phyloP scores from a whole-genome alignment of 2,113 vertebrate species.

The Prionailurus bengalensis region DNA sequence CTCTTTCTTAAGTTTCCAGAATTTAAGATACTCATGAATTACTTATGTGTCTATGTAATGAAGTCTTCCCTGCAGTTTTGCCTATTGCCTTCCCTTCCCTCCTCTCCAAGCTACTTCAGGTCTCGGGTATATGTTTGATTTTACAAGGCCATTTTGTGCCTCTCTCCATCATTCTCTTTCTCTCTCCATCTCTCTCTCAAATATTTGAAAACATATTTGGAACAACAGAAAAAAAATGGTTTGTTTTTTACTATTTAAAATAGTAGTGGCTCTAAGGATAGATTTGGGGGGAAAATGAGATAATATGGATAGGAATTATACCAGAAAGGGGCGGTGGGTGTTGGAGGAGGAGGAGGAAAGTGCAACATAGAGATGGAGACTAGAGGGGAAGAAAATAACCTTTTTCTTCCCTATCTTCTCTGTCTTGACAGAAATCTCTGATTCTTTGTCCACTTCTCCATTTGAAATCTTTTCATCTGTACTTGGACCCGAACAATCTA shows the following conservation, averaged over 20 bases:
- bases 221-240: background rate
- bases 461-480: background rate
- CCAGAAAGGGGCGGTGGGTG: no score
- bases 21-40: background rate
- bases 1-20: background rate
- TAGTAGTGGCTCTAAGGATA: background rate
- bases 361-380: background rate
- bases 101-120: background rate
- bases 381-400: background rate
- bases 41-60: no score
- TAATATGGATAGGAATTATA: background rate
- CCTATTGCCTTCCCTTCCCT: rapidly evolving
- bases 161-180: background rate
- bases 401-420: background rate
- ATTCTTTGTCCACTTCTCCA: background rate
- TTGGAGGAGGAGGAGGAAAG: background rate
- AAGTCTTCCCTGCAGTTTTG: background rate
- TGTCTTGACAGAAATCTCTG: background rate
- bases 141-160: background rate
- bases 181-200: background rate
- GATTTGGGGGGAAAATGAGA: background rate
- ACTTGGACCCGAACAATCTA: background rate
- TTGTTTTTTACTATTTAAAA: constrained; percentile 3
- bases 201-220: background rate
- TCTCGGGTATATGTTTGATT: background rate